Conservation (phyloP, 2,797 vertebrate genomes). For the Peromyscus melanophrys region DNA sequence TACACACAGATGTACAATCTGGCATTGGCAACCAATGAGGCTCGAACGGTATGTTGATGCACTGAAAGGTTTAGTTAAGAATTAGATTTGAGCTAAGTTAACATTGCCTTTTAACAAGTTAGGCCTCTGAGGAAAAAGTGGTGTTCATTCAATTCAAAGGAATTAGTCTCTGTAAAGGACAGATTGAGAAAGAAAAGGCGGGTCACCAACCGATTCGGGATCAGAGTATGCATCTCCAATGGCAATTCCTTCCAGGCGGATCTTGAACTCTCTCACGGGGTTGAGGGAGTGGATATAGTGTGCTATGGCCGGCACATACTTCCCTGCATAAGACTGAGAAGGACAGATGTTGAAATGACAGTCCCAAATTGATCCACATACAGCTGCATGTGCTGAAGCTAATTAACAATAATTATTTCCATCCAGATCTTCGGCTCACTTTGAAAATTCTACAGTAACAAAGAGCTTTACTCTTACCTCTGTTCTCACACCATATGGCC, state of each 20-base stretch:
- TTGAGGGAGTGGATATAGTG: conserved; percentile 93
- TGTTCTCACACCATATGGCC: background rate
- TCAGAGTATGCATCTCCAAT: conserved; percentile 93
- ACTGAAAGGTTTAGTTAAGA: conserved; percentile 75
- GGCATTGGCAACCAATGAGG: background rate
- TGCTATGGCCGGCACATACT: conserved; percentile 92
- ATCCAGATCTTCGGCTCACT: background rate
- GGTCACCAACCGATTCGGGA: conserved; percentile 91
- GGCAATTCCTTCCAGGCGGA: conserved; percentile 93
- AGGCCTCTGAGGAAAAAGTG: conserved; percentile 68
- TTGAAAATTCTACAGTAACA: background rate
- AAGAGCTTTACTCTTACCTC: background rate
- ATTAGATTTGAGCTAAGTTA: conserved; percentile 75
- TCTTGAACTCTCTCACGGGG: conserved; percentile 89
- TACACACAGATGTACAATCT: rapidly evolving
- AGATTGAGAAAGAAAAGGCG: conserved; percentile 58
- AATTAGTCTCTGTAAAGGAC: background rate
- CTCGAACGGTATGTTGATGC: background rate
- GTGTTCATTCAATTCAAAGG: conserved; percentile 64
- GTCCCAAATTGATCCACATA: rapidly evolving
- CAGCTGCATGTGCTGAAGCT: too few species aligned
- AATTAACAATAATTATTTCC: background rate
- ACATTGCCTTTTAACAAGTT: conserved; percentile 68
- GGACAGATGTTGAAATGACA: background rate
- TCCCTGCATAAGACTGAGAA: conserved; percentile 92